Base-by-base conservation (phyloP, 2,888 invertebrate genomes). In the Cephus spinipes region DNA sequence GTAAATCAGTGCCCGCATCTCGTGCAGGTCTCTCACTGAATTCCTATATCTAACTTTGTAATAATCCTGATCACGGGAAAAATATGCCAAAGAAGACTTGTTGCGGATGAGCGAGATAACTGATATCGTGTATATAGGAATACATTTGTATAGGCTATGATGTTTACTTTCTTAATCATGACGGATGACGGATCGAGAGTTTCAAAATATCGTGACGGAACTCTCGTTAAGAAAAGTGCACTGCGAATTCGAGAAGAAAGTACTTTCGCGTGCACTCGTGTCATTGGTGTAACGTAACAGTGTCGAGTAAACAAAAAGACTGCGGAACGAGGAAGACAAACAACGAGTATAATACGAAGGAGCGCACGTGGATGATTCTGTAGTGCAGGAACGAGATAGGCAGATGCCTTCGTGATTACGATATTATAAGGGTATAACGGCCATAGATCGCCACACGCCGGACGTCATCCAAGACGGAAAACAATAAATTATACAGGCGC, bases 1-100 rank as follows among this genome's bases (percentile, higher is more conserved):
- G 89, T 89, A 89, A 91, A 91, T 91, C 90, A 91, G 86, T 88
- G 88, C 90, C 90, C 90, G 90, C 89, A 90, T 91, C 89, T 88
- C 87, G 86, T 88, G 87, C 89, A 55, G 23, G 55, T 55, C 23
- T 55, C 55, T 55, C 23, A 23, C 55, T 55, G 9, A 55, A 55
- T 55, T 9, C 23, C 55, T 55, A 55, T 55, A 55, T 23, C 23
- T 23, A 9, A 55, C 9, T 55, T 55, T 23, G 9, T 55, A 23
- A 55, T 55, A 55, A 55, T 55, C 23, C 9, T 9, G 23, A 55
- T 55, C 55, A 55, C 23, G 23, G 55, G 23, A 55, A 55, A 55
- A 23, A 0, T 9, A 77, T 74, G 23, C 73, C 74, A 77, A 75
- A 77, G 77, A 75, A 78, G 77, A 79, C 81, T 80, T 69, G 69